These are phyloP conservation scores for Drosophila austrosaltans DNA, from an alignment of 2,888 invertebrate species.

Conservation along the genomic window DNA sequence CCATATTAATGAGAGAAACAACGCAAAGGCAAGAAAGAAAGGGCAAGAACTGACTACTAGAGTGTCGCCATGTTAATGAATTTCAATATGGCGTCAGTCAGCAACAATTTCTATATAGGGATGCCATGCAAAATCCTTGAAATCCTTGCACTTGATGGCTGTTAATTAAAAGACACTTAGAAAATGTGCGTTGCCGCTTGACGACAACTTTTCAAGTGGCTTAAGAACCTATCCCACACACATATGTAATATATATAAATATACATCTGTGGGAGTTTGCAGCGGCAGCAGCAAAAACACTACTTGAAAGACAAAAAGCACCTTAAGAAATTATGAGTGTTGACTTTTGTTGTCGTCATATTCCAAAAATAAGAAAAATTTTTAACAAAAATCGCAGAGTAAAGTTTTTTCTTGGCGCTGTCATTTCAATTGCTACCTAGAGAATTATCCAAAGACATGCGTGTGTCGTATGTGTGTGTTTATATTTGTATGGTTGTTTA, in stretches of 20 bases:
- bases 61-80: constrained; percentile 71
- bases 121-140: constrained; percentile 56
- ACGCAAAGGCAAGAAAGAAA: constrained; percentile 28
- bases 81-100: constrained; percentile 74
- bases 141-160: constrained; percentile 72
- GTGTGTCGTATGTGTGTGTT: background rate
- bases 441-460: constrained; percentile 22
- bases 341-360: constrained; percentile 39
- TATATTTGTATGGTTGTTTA: too few species aligned
- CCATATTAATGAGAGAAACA: constrained; percentile 69
- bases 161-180: constrained; percentile 79
- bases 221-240: constrained; percentile 53
- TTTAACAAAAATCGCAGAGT: constrained; percentile 21
- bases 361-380: constrained; percentile 20
- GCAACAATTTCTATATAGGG: constrained; percentile 16
- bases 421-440: constrained; percentile 54
- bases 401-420: constrained; percentile 44
- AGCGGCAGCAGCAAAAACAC: constrained; percentile 11
- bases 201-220: constrained; percentile 61
- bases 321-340: constrained; percentile 44
- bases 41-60: constrained; percentile 8
- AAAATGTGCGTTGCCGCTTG: constrained; percentile 50
- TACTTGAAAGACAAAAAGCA: constrained; percentile 38
- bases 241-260: constrained; percentile 23
- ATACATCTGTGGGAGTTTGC: background rate